Conservation (phyloP, 2,797 vertebrate genomes). For the Pipistrellus kuhlii region DNA sequence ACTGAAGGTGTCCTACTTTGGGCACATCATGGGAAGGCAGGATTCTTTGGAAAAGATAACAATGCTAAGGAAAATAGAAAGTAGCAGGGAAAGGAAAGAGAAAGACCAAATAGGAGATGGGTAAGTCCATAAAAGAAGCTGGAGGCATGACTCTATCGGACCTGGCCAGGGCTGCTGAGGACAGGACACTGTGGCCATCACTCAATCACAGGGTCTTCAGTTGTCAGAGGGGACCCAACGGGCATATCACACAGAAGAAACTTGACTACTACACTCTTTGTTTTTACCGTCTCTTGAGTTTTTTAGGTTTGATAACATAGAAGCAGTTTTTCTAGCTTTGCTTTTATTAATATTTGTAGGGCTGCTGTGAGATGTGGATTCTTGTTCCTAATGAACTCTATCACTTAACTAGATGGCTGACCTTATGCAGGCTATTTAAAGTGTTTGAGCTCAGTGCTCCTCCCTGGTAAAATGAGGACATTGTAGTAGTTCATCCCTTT, state of each 20-base stretch:
- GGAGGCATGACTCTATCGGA: not conserved
- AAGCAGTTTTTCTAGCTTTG: slow-evolving; percentile 29
- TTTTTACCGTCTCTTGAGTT: slow-evolving; percentile 13
- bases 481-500: not conserved
- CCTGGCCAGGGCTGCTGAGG: not conserved
- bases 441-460: slow-evolving; percentile 22
- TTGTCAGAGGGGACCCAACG: not conserved
- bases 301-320: slow-evolving; percentile 36
- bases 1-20: not conserved
- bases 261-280: slow-evolving; percentile 10
- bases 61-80: not conserved
- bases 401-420: not conserved
- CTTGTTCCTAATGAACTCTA: slow-evolving; percentile 3
- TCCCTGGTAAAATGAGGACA: not conserved
- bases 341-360: not conserved
- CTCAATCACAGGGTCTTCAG: not conserved
- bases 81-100: not conserved
- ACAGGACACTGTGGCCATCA: not conserved
- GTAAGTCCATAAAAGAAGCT: not conserved
- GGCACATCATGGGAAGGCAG: not conserved
- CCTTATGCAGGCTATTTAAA: not conserved
- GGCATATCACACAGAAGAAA: not conserved
- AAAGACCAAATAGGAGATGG: not conserved
- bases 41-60: not conserved
- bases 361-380: not conserved